Evolutionary conservation across 1,140 invertebrate genomes (phyloP), one percentile per base, ranked within the genome.

Genomic region (Eciton burchellii): DNA sequence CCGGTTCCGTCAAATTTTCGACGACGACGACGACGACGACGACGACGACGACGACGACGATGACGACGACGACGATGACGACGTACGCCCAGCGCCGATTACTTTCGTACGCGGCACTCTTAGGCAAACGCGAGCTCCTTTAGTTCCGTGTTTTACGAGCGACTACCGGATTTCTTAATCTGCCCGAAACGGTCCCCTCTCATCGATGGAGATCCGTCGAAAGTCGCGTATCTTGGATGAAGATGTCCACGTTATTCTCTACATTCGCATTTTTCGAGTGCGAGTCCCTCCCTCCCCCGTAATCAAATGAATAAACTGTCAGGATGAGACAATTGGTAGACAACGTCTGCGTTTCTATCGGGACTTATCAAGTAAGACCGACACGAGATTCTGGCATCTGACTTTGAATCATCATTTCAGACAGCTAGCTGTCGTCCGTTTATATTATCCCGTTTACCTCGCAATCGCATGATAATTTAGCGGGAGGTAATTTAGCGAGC

Each of bases 1-100:
- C 70, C 84, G 83, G 84, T 85, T 86, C 24, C 24, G 70, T 74
- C 66, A 82, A 86, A 86, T 86, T 85, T 76, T 65, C 68, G 57
- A 79, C 35, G 52, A 65, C 52, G 52, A 21, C 16, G 66, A 77
- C 68, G 63, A 86, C 82, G 65, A 57, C 72, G 66, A 83, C 24
- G 49, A 41, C 81, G 54, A 56, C 41, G 72, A 56, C 72, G 41
- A 66, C 54, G 29, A 43, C 52, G 59, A n/a, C 16, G 68, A 71
- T 62, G 54, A 88, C 77, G 79, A 52, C 63, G 74, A 86, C 29
- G 66, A 54, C 66, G n/a, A n/a, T n/a, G n/a, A n/a, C n/a, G 35
- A 35, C 35, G 35, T 35, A 60, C 68, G 16, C 41, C n/a, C 24
- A 19, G 66, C 29, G 62, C 62, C 84, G 74, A 83, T 85, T 83